Percentiles rank a stretch among this genome's conserved stretches.
These are phyloP conservation scores for Ginglymostoma cirratum DNA, from an alignment of 2,113 vertebrate genomes.

Conservation along the genomic window DNA sequence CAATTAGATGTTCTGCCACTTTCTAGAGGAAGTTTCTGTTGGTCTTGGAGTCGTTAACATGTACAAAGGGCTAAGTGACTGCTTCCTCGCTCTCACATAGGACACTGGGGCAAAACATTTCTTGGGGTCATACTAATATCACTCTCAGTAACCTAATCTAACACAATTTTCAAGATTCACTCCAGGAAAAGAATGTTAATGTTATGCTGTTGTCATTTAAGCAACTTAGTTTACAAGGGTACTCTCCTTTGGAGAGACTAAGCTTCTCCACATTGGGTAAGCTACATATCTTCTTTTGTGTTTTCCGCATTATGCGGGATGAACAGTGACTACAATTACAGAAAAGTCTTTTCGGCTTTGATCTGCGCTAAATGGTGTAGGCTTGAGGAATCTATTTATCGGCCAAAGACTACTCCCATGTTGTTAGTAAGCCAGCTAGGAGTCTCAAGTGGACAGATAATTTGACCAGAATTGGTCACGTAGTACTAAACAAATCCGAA, in stretches of 20 bases:
- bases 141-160: background rate
- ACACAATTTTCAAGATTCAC: background rate
- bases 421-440: background rate
- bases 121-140: background rate
- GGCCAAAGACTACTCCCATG: background rate
- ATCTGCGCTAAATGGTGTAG: background rate
- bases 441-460: background rate
- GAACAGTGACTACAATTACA: background rate
- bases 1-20: too few species aligned
- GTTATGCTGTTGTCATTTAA: background rate
- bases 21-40: too few species aligned
- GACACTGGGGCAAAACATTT: background rate
- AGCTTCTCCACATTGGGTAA: background rate
- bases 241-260: background rate
- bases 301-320: background rate
- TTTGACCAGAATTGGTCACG: background rate
- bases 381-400: background rate
- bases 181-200: background rate
- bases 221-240: background rate
- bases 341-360: background rate
- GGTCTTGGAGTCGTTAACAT: background rate
- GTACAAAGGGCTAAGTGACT: background rate
- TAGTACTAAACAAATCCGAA: background rate
- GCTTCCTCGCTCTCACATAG: background rate
- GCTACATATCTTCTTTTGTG: background rate